Base-by-base conservation (phyloP, 23 tunicate genomes). In the Styela clava region DNA sequence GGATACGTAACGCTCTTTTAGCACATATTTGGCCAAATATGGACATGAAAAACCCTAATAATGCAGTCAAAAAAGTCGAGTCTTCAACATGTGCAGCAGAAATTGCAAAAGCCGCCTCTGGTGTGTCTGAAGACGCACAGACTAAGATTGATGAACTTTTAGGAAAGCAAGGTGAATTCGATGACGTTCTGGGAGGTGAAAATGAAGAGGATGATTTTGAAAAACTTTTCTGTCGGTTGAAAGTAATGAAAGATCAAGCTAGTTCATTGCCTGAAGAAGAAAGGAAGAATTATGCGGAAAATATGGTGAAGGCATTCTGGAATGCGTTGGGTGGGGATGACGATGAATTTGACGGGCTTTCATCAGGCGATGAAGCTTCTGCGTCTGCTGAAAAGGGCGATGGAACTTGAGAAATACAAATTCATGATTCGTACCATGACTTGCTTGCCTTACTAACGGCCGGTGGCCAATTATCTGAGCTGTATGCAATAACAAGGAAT, bases 21-120 rank as follows among this genome's bases (percentile, higher is more conserved):
- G 86, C 92, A 29, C 92, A 88, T 61, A 88, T 83, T 74, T 88
- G 92, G 92, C 86, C 92, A 30, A 67, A 88, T 62, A 88, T 88
- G 86, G 28, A 31, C 2, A 61, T 88, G 67, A 83, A 83, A 52
- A 30, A 79, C 23, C 51, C 22, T 0, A 64, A 62, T 7, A 64
- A 23, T 27, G 74, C 35, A 1, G 35, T 33, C 9, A 79, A 64
- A 63, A 62, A 79, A 23, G 62, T 27, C 12, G 26, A 62, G 2
- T 21, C 33, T 0, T n/a, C 2, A 24, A 24, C 24, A 18, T 73
- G 78, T 2, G 51, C 44, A 18, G 22, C 71, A 25, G 31, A 67
- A 25, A 29, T 67, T 25, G 78, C 25, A 33, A 44, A 36, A 0
- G 1, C 81, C 5, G 32, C 31, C 0, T 27, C 65, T 0, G 24